phyloP scores from a whole-genome alignment of 1,140 invertebrate genomes.

The Anastrepha ludens region DNA sequence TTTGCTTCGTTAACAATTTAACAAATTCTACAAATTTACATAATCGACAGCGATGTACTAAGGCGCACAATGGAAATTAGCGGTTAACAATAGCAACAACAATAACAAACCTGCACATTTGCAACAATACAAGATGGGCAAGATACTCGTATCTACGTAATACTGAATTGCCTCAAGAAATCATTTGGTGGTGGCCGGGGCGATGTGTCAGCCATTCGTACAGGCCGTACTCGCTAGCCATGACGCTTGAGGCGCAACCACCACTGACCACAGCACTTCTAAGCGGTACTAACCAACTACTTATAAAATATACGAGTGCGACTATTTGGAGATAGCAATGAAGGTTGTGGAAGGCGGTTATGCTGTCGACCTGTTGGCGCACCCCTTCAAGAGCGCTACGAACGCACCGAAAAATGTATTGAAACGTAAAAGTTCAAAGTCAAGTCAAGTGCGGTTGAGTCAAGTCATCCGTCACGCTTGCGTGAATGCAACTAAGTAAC shows the following conservation, averaged over 20 bases:
- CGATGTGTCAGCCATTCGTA: not conserved
- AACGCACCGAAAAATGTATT: constrained; percentile 28
- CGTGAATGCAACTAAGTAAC: constrained; percentile 19
- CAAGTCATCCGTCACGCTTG: constrained; percentile 50
- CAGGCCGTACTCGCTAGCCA: not conserved
- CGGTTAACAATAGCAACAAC: constrained; percentile 1
- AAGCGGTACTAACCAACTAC: not conserved
- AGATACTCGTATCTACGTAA: not conserved
- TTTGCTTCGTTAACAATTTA: constrained; percentile 37
- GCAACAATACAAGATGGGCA: not conserved
- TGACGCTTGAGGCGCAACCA: constrained; percentile 2
- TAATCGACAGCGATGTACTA: not conserved
- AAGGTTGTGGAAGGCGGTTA: not conserved
- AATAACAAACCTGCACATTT: not conserved
- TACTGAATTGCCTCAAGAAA: not conserved
- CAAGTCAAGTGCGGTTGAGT: constrained; percentile 3
- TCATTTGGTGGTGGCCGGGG: not conserved
- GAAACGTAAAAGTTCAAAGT: constrained; percentile 51
- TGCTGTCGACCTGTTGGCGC: not conserved
- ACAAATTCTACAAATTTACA: constrained; percentile 14
- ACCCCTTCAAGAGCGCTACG: not conserved
- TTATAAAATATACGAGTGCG: too few relatives aligned
- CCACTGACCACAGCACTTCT: not conserved
- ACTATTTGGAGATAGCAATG: not conserved
- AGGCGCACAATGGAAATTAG: not conserved